A percentile compares a stretch with the other conserved stretches of the same genome.
These are phyloP conservation scores for Anolis carolinensis DNA, from an alignment of 2,113 vertebrate species.

Conservation along the genomic window DNA sequence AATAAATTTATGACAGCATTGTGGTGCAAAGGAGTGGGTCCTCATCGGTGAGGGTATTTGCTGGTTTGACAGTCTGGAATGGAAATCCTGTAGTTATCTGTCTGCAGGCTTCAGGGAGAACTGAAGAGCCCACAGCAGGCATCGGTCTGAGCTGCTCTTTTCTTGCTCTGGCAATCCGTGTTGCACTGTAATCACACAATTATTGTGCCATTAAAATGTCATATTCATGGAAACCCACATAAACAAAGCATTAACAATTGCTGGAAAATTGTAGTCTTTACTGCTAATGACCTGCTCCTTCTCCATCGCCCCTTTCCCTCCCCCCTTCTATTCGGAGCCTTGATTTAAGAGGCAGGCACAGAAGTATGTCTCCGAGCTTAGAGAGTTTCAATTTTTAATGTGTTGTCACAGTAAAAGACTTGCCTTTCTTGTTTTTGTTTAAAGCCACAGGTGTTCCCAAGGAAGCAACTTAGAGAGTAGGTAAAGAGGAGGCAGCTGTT, in stretches of 20 bases:
- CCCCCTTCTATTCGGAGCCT: constrained; percentile 12
- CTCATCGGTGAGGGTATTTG: neutral
- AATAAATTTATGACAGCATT: neutral
- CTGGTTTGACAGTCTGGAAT: neutral
- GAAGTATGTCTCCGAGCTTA: constrained; percentile 39
- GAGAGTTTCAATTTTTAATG: constrained; percentile 51
- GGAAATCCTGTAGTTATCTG: constrained; percentile 8
- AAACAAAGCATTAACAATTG: constrained; percentile 79
- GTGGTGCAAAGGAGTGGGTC: neutral
- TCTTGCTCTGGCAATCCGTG: constrained; percentile 50
- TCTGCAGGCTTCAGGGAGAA: fast-evolving
- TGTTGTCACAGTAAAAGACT: constrained; percentile 30
- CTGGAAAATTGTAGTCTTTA: constrained; percentile 78
- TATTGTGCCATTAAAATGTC: constrained; percentile 82
- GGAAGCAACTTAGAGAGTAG: neutral
- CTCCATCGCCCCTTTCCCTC: neutral
- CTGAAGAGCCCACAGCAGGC: neutral
- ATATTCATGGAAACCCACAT: constrained; percentile 77
- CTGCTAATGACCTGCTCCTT: constrained; percentile 75
- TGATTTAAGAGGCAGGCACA: constrained; percentile 59
- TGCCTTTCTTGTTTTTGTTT: neutral
- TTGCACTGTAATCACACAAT: constrained; percentile 81
- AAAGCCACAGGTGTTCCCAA: neutral
- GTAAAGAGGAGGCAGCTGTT: neutral
- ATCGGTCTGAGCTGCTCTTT: constrained; percentile 24